phyloP scores from a whole-genome alignment of 2,888 invertebrate species.

The Erynnis tages region DNA sequence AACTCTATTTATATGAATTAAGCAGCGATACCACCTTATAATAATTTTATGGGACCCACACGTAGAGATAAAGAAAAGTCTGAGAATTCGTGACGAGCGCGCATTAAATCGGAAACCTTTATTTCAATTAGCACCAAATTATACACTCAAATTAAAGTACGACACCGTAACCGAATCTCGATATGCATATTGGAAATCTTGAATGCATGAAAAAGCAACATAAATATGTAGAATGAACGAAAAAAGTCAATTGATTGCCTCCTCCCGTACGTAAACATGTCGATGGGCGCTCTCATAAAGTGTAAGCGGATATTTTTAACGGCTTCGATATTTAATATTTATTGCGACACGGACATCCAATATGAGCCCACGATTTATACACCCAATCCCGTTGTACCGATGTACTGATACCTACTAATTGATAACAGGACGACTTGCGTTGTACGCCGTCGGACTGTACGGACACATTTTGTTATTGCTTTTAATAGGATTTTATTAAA shows the following conservation, averaged over 20 bases:
- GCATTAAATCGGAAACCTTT: slow-evolving; percentile 18
- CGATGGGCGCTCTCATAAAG: slow-evolving; percentile 73
- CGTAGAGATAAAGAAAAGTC: slow-evolving; percentile 1
- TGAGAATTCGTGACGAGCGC: slow-evolving; percentile 9
- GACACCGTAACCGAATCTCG: slow-evolving; percentile 38
- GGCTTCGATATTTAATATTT: slow-evolving; percentile 80
- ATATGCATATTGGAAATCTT: slow-evolving; percentile 55
- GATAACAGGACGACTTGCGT: slow-evolving; percentile 40
- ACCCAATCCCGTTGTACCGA: slow-evolving; percentile 54
- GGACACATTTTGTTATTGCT: slow-evolving; percentile 5
- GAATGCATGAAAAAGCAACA: slow-evolving; percentile 49
- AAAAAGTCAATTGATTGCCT: slow-evolving; percentile 71
- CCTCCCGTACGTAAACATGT: slow-evolving; percentile 75
- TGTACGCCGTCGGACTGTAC: slow-evolving; percentile 9
- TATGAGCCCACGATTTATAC: slow-evolving; percentile 74
- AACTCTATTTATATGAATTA: slow-evolving; percentile 9
- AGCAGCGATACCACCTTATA: not conserved
- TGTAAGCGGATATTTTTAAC: slow-evolving; percentile 80
- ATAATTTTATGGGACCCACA: slow-evolving; percentile 5
- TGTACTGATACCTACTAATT: slow-evolving; percentile 49
- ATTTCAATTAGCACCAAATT: slow-evolving; percentile 37
- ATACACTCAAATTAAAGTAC: slow-evolving; percentile 38
- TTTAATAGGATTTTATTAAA: slow-evolving; percentile 5
- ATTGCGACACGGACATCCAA: slow-evolving; percentile 77
- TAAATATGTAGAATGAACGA: slow-evolving; percentile 56